Evolutionary conservation across 2,113 vertebrate species (phyloP), one percentile per base, ranked within the genome.

Genomic region (Mirounga angustirostris): DNA sequence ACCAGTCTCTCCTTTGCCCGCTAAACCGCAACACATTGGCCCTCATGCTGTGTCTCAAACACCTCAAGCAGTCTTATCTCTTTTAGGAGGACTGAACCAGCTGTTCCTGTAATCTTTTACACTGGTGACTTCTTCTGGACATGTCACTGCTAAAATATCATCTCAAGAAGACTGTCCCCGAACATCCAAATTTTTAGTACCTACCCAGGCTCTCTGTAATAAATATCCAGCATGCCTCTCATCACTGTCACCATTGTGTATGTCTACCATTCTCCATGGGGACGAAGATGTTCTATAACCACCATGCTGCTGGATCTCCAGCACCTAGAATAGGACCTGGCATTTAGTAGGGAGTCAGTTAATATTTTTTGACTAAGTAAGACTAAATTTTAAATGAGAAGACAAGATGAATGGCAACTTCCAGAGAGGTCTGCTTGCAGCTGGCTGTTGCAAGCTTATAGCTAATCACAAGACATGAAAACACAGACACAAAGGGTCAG

Each of bases 1-100:
- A 33, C 12, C 4, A 4, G 24, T 3, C 28, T 15, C 56, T 54
- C 24, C 11, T 63, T 61, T 22, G 19, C 50, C 19, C 5, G 30
- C 18, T 2, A 4, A 21, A 50, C 0, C 12, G 22, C 15, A 56
- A 28, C 59, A 7, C 7, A 0, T 7, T 0, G 21, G 9, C 15
- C 46, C 82, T 46, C 28, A 24, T 6, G 0, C 10, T 93, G 12
- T 1, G 4, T 10, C 86, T 59, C 43, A 3, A 80, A n/a, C 1
- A 24, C 15, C 22, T 2, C 30, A 28, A 16, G 4, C 7, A 19
- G 21, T 33, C 58, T 58, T 61, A 46, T 9, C 21, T 56, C 5
- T 16, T 43, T 80, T 63, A 19, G 52, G 21, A 89, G 4, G 24
- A 58, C 12, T 33, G 19, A 7, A 56, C 22, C 26, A 71, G 36